Conservation (phyloP, 2,888 invertebrate species). For the Aphidoletes aphidimyza region DNA sequence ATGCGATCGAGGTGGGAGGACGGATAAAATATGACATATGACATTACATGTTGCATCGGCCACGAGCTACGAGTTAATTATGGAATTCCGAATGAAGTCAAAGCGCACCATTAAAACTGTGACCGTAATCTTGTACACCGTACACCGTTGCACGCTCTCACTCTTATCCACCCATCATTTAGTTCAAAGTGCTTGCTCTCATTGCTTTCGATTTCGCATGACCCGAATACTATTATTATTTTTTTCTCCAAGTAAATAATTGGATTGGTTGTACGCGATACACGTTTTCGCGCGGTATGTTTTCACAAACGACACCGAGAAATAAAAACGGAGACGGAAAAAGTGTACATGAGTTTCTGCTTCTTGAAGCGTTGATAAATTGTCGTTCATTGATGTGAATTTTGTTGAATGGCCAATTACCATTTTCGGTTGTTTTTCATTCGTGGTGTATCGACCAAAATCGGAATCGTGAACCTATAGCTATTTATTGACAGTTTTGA, state of each 20-base stretch:
- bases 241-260: not conserved
- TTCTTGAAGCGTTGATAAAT: no score
- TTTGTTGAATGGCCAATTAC: slow-evolving; percentile 31
- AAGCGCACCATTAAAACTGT: not conserved
- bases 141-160: no score
- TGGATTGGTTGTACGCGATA: not conserved
- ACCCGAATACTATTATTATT: not conserved
- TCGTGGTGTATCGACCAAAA: not conserved
- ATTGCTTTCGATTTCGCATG: not conserved
- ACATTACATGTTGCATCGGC: slow-evolving; percentile 3
- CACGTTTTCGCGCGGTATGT: not conserved
- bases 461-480: not conserved
- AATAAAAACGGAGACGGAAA: no score
- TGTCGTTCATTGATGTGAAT: slow-evolving; percentile 17
- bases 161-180: not conserved
- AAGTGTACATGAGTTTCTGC: no score
- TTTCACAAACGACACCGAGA: no score
- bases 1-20: not conserved
- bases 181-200: not conserved
- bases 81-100: slow-evolving; percentile 20
- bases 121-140: not conserved
- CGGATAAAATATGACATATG: slow-evolving; percentile 3
- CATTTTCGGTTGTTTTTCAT: not conserved
- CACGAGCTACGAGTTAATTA: not conserved
- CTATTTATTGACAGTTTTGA: no score